Percentiles rank a stretch among this genome's conserved stretches.
Conservation (phyloP, 1,140 invertebrate species). For the Drosophila dunni region DNA sequence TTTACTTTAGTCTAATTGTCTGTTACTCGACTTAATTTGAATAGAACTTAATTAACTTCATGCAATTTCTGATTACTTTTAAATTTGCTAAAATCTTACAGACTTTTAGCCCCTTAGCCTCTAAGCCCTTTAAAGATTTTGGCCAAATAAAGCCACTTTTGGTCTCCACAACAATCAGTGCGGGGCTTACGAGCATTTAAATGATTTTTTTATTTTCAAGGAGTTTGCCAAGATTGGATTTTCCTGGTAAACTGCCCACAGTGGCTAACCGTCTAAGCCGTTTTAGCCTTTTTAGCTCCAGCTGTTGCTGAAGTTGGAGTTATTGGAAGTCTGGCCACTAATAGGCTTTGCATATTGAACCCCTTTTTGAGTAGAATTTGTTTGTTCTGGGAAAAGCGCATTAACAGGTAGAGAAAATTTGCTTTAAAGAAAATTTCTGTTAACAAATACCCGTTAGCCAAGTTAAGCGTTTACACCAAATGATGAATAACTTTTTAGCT, state of each 20-base stretch:
- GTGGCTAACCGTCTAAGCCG: slow-evolving; percentile 4
- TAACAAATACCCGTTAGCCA: background rate
- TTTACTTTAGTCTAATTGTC: too few species aligned
- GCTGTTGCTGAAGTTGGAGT: background rate
- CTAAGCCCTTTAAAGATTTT: too few species aligned
- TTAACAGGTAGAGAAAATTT: slow-evolving; percentile 19
- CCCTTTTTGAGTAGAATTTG: slow-evolving; percentile 18
- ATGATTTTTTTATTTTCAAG: background rate
- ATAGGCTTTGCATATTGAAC: slow-evolving; percentile 44
- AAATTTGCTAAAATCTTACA: too few species aligned
- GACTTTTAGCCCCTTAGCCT: too few species aligned
- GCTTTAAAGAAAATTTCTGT: background rate
- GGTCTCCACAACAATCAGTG: too few species aligned
- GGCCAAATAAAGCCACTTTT: too few species aligned
- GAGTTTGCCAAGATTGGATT: background rate
- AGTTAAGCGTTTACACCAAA: too few species aligned
- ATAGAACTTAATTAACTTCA: too few species aligned
- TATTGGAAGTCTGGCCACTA: slow-evolving; percentile 18
- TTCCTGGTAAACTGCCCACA: slow-evolving; percentile 1
- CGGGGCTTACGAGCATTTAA: background rate
- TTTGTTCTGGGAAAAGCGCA: slow-evolving; percentile 31
- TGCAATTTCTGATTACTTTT: too few species aligned
- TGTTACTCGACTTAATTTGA: too few species aligned
- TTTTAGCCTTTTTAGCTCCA: background rate
- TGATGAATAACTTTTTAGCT: too few species aligned